Conservation (phyloP, 2,888 invertebrate species). For the Ochlodes sylvanus region DNA sequence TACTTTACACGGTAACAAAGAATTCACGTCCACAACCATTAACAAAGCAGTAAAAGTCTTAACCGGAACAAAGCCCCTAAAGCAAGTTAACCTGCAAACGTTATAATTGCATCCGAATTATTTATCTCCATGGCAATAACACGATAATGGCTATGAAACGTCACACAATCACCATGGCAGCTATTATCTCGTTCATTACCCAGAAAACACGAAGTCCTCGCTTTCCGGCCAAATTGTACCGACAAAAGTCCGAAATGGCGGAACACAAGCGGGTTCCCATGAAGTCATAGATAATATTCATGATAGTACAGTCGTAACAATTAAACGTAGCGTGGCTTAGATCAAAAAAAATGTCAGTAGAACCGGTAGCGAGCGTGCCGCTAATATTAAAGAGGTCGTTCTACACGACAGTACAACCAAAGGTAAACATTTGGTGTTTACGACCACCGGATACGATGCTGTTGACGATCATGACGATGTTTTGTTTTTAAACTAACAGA, state of each 20-base stretch:
- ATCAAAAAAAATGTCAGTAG: slow-evolving; percentile 61
- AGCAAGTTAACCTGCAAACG: slow-evolving; percentile 31
- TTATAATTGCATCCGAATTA: slow-evolving; percentile 39
- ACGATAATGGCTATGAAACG: slow-evolving; percentile 60
- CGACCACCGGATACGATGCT: slow-evolving; percentile 19
- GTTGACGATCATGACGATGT: slow-evolving; percentile 3
- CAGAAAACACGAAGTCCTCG: slow-evolving; percentile 63
- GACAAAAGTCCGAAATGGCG: slow-evolving; percentile 74
- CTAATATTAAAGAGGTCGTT: slow-evolving; percentile 75
- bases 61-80: slow-evolving; percentile 29
- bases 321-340: slow-evolving; percentile 70
- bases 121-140: slow-evolving; percentile 53
- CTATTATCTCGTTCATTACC: slow-evolving; percentile 74
- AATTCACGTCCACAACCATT: background rate
- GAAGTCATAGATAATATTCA: slow-evolving; percentile 74
- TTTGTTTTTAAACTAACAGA: slow-evolving; percentile 2
- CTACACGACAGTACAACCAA: slow-evolving; percentile 43
- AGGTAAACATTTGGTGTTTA: slow-evolving; percentile 30
- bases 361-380: slow-evolving; percentile 81
- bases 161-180: slow-evolving; percentile 56
- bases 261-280: slow-evolving; percentile 72
- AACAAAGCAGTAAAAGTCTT: slow-evolving; percentile 32
- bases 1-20: slow-evolving; percentile 1
- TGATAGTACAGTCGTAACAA: slow-evolving; percentile 75
- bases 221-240: slow-evolving; percentile 62